phyloP scores from a whole-genome alignment of 2,888 invertebrate genomes.

The Dolichomitus sp. region DNA sequence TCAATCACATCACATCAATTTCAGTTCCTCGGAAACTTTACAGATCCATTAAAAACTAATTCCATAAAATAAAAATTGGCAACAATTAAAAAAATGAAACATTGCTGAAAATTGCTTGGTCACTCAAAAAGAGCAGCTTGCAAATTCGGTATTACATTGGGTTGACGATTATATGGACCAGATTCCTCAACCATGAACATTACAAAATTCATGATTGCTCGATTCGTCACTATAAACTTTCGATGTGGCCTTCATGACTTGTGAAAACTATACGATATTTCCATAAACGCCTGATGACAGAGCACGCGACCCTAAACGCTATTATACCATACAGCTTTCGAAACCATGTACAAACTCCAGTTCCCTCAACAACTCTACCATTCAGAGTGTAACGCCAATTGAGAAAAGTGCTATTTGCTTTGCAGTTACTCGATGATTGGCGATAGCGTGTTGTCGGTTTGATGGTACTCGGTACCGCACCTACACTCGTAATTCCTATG shows the following conservation, averaged over 20 bases:
- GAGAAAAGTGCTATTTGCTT: conserved; percentile 75
- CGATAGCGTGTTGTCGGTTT: conserved; percentile 61
- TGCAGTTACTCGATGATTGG: conserved; percentile 74
- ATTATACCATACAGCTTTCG: conserved; percentile 50
- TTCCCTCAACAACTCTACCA: conserved; percentile 30
- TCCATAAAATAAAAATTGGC: no score
- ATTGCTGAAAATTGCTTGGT: background rate
- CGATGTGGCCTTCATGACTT: conserved; percentile 15
- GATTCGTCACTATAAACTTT: background rate
- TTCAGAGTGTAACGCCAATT: conserved; percentile 63
- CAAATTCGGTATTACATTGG: background rate
- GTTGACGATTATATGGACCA: background rate
- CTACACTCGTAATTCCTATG: conserved; percentile 23
- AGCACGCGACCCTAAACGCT: conserved; percentile 22
- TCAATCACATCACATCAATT: no score
- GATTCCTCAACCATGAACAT: background rate
- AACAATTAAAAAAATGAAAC: background rate
- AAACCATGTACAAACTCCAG: conserved; percentile 42
- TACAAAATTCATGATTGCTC: background rate
- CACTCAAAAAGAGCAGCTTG: background rate
- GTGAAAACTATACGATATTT: conserved; percentile 35
- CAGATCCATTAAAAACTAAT: no score
- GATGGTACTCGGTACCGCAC: conserved; percentile 16
- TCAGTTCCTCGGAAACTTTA: no score
- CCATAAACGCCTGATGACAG: conserved; percentile 28